Conservation (phyloP, 2,797 vertebrate genomes). For the Propithecus deckenii region DNA sequence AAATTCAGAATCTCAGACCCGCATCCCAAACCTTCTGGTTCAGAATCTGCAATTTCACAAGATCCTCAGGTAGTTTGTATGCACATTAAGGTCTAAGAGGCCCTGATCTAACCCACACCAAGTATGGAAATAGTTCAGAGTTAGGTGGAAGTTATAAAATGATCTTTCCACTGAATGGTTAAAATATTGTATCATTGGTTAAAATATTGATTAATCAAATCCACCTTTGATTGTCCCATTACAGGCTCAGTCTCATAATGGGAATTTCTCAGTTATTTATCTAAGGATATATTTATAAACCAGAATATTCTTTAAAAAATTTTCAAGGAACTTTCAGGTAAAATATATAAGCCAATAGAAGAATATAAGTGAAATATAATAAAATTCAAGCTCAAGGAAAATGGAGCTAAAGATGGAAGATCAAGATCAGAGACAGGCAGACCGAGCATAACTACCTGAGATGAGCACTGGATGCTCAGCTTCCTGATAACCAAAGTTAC, state of each 20-base stretch:
- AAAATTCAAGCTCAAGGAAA: neutral
- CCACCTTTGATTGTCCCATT: neutral
- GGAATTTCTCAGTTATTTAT: constrained; percentile 1
- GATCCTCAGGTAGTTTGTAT: neutral
- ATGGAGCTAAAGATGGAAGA: neutral
- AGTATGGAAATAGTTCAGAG: neutral
- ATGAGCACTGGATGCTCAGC: neutral
- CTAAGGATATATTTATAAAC: neutral
- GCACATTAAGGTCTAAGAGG: neutral
- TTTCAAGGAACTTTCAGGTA: neutral
- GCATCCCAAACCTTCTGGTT: neutral
- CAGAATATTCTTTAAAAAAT: neutral
- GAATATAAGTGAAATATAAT: neutral
- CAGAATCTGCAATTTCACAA: neutral
- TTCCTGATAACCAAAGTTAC: neutral
- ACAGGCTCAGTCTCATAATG: neutral
- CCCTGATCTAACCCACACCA: neutral
- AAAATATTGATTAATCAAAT: neutral
- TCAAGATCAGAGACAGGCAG: neutral
- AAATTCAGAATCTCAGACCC: neutral
- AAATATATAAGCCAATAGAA: neutral
- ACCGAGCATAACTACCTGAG: neutral
- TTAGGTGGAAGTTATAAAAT: neutral
- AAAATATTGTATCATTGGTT: neutral
- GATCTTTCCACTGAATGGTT: neutral